These are phyloP conservation scores for Parasteatoda tepidariorum DNA, from an alignment of 1,140 invertebrate genomes.

Conservation along the genomic window DNA sequence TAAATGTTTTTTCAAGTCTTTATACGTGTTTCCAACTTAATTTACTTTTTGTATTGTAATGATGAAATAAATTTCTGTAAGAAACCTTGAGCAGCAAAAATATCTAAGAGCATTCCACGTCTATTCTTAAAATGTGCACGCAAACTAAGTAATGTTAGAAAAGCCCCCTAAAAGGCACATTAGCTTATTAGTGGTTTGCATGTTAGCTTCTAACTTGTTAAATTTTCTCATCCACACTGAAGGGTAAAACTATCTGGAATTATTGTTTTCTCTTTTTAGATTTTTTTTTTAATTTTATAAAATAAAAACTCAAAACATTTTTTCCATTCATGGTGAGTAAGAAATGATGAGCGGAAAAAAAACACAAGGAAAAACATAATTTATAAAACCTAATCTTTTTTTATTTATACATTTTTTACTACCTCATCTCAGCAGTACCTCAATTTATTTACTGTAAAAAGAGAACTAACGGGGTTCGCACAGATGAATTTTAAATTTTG, in stretches of 20 bases:
- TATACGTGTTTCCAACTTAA: too few species aligned
- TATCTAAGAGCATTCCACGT: too few species aligned
- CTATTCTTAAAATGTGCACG: not conserved
- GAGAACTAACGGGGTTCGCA: not conserved
- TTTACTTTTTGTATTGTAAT: too few species aligned
- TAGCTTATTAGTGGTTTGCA: conserved; percentile 6
- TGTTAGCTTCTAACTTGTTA: not conserved
- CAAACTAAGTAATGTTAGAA: not conserved
- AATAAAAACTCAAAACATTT: not conserved
- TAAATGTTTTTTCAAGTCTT: too few species aligned
- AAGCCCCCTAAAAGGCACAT: not conserved
- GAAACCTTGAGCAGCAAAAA: too few species aligned
- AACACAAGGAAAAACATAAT: not conserved
- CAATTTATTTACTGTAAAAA: conserved; percentile 6
- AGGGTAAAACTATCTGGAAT: not conserved
- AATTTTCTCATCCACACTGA: not conserved
- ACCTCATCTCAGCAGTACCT: not conserved
- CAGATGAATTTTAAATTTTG: conserved; percentile 36
- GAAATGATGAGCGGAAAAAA: not conserved
- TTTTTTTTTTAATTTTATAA: not conserved
- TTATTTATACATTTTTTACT: not conserved
- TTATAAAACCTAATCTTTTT: not conserved
- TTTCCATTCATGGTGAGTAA: not conserved
- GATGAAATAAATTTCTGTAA: too few species aligned
- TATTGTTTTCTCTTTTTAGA: not conserved